Percentiles rank a stretch among this genome's conserved stretches.
Conservation (phyloP, 2,113 vertebrate genomes). For the Toxostoma redivivum region DNA sequence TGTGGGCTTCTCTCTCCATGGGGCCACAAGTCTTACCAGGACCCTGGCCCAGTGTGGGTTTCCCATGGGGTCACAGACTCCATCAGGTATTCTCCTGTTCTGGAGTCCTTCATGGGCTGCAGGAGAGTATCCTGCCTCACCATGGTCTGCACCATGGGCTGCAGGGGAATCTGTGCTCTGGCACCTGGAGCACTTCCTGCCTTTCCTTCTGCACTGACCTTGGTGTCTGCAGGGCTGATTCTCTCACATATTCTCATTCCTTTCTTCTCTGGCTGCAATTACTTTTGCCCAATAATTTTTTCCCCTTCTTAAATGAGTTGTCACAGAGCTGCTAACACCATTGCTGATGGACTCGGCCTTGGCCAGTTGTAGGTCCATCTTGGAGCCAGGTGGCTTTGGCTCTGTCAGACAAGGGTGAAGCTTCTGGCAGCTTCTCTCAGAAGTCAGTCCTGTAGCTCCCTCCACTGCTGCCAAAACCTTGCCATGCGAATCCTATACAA, state of each 20-base stretch:
- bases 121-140: background rate
- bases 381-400: background rate
- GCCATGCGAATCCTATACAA: background rate
- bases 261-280: background rate
- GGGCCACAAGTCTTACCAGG: background rate
- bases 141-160: background rate
- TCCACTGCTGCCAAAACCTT: background rate
- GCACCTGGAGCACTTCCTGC: background rate
- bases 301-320: background rate
- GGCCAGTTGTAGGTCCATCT: background rate
- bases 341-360: background rate
- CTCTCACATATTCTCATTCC: background rate
- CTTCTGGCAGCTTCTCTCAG: background rate
- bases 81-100: background rate
- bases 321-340: fast-evolving
- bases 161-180: background rate
- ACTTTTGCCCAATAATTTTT: background rate
- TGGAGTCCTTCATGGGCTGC: background rate
- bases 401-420: background rate
- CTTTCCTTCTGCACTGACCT: background rate
- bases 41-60: background rate
- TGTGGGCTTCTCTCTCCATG: background rate
- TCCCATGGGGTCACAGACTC: background rate
- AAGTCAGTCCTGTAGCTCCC: background rate
- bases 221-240: background rate